Base-by-base conservation (phyloP, 2,113 vertebrate genomes). In the Stictonetta naevosa region DNA sequence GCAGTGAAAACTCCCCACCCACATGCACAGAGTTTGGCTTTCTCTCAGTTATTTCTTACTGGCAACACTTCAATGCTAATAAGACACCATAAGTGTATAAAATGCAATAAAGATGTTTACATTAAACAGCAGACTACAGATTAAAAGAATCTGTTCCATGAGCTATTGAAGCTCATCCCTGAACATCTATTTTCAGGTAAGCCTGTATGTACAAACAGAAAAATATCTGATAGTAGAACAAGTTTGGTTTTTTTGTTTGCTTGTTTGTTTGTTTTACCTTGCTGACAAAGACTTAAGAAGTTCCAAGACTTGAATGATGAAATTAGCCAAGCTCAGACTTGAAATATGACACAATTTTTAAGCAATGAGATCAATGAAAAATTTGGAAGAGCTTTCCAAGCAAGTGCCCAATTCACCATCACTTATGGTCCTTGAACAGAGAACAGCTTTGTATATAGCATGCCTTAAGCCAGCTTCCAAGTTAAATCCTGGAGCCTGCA, bases 31-130 rank as follows among this genome's bases (percentile, higher is more conserved):
- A 5, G 2, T 52, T 88, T 93, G 83, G 95, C 80, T 84, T 66
- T 84, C 64, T 96, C 90, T 94, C 88, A 29, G 66, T 91, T 90
- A 86, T 82, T 96, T 94, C 80, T 84, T 82, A 86, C 2, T 96
- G 96, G 95, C 95, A 97, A 84, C 83, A 92, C 62, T 93, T 97
- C 92, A 93, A 55, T 89, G 77, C 53, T 96, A 97, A 94, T 96
- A 97, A 93, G 83, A 90, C 80, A 91, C 92, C 92, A 69, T 79
- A 96, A 96, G 93, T 91, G 93, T 86, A 94, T 86, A 90, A 96
- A 95, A 95, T 63, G 90, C 59, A 97, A 90, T 94, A 88, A 96
- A 93, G 83, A 95, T 95, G 91, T 96, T 97, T 96, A 97, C 42
- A 86, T 95, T 91, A 96, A 97, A 97, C 72, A 95, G 82, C 87